These are phyloP conservation scores for Metopolophium dirhodum DNA, from an alignment of 1,140 invertebrate genomes.

Conservation along the genomic window DNA sequence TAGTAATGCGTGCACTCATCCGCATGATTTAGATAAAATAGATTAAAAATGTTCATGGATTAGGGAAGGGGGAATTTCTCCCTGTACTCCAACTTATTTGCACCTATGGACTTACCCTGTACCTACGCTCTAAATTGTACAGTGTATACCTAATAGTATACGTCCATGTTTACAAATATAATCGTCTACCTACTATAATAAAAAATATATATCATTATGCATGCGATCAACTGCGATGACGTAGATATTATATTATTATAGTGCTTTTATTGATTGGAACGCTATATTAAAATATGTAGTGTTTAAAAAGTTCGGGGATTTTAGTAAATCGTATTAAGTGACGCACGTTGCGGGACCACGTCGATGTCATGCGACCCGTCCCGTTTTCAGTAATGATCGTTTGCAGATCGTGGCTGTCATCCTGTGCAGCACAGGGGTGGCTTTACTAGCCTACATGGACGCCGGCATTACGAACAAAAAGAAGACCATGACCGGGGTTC, in stretches of 20 bases:
- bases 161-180: neutral
- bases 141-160: neutral
- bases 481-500: constrained; percentile 87
- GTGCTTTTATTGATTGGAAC: constrained; percentile 10
- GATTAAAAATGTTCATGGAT: neutral
- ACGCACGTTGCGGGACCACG: neutral
- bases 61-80: neutral
- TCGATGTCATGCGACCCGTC: neutral
- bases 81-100: neutral
- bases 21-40: constrained; percentile 11
- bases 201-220: neutral
- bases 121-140: neutral
- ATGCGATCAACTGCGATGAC: neutral
- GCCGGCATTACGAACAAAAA: constrained; percentile 80
- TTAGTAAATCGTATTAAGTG: neutral
- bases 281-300: constrained; percentile 7
- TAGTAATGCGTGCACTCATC: constrained; percentile 1
- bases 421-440: constrained; percentile 91
- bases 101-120: neutral
- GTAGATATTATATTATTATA: neutral
- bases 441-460: constrained; percentile 93
- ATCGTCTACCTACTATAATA: neutral
- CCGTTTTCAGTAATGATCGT: constrained; percentile 25
- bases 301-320: neutral
- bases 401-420: constrained; percentile 92